These are phyloP conservation scores for Latrodectus elegans DNA, from an alignment of 2,888 invertebrate species.

Conservation along the genomic window DNA sequence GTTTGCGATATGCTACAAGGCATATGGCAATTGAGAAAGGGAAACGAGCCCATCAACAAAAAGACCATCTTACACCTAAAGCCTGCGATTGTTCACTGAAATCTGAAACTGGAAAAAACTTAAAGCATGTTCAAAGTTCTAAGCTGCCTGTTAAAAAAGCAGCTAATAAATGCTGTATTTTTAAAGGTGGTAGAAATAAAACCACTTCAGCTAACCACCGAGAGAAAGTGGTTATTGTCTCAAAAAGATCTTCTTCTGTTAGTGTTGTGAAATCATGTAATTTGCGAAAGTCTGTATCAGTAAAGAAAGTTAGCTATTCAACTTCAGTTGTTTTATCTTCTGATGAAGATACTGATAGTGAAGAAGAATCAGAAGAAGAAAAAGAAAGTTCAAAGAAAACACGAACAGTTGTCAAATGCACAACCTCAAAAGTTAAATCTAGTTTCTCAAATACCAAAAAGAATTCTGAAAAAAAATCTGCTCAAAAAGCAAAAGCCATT, in stretches of 20 bases:
- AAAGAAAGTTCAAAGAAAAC: constrained; percentile 22
- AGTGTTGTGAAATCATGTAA: constrained; percentile 63
- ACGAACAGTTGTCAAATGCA: constrained; percentile 37
- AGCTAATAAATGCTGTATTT: constrained; percentile 5
- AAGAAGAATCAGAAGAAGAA: constrained; percentile 46
- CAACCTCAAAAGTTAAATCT: constrained; percentile 60
- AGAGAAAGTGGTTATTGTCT: constrained; percentile 64
- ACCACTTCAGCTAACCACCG: constrained; percentile 6
- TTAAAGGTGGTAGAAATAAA: constrained; percentile 30
- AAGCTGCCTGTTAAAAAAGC: constrained; percentile 43
- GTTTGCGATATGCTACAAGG: constrained; percentile 53
- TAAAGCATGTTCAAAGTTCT: constrained; percentile 35
- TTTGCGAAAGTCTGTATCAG: constrained; percentile 52
- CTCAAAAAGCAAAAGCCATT: constrained; percentile 59
- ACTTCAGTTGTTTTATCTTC: constrained; percentile 63
- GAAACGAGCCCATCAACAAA: constrained; percentile 20
- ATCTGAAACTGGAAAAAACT: constrained; percentile 43
- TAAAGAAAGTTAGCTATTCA: constrained; percentile 62
- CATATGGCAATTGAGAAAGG: constrained; percentile 44
- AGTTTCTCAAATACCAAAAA: constrained; percentile 28
- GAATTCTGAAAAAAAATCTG: constrained; percentile 20
- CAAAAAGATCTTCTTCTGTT: constrained; percentile 61
- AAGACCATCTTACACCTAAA: constrained; percentile 45
- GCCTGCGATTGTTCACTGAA: constrained; percentile 50
- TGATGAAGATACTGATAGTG: constrained; percentile 46